Base-by-base conservation (phyloP, 2,797 vertebrate species). In the Tapirus indicus region DNA sequence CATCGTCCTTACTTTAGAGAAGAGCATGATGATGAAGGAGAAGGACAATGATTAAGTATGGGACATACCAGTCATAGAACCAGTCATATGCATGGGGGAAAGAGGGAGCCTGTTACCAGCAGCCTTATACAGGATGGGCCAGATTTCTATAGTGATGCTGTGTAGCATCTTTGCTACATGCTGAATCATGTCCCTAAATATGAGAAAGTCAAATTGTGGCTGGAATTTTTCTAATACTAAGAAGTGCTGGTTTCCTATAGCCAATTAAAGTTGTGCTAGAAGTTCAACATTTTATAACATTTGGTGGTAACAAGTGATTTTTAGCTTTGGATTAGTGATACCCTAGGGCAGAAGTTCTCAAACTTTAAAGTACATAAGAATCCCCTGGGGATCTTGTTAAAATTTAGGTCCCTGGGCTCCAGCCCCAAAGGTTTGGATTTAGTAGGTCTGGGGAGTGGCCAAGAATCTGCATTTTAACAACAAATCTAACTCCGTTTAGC, bases 401-500 rank as follows among this genome's bases (percentile, higher is more conserved):
- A 95, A 47, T 97, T 88, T 93, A 97, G 93, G 72, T 93, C 44
- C 41, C 88, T 96, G 66, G 44, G 86, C 54, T 60, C 83, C 9
- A 74, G 49, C 82, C 75, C 49, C 25, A 92, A 88, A 91, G 41
- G 29, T 91, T 68, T 85, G 56, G 29, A 93, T 94, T 95, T 87
- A 92, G 25, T 75, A 88, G 66, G n/a, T 93, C 38, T 95, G 62
- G 32, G 38, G 54, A 77, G 17, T 64, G 58, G 49, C 54, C 44
- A 87, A 87, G 80, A 96, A 97, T 92, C 78, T 96, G 93, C 87
- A 97, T 97, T 96, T 95, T 92, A 94, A 92, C 49, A 94, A 78
- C 16, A 44, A 29, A 29, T 49, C 21, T 91, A 47, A 41, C 49
- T 92, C 62, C 25, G 1, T 91, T 93, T 91, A 79, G 25, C n/a